These are phyloP conservation scores for Micropoecilia bifurca DNA, from an alignment of 2,797 vertebrate species.

Conservation along the genomic window DNA sequence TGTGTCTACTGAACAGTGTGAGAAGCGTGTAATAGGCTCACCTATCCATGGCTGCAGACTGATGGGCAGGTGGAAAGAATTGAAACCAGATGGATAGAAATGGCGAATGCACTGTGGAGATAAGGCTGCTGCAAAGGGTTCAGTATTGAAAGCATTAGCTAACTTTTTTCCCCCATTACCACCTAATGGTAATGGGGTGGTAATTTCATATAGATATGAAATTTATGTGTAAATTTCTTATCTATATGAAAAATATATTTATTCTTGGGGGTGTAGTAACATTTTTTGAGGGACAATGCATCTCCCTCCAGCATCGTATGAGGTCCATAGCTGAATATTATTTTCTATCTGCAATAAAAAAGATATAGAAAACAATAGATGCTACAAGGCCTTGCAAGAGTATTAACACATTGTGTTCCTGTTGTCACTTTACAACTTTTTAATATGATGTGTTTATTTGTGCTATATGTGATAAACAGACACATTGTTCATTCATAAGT, in stretches of 20 bases:
- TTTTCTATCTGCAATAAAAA: background rate
- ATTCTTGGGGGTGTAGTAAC: background rate
- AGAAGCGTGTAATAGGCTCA: constrained; percentile 73
- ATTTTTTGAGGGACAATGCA: background rate
- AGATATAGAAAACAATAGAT: background rate
- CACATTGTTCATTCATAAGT: background rate
- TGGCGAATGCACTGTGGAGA: constrained; percentile 31
- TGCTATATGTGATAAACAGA: background rate
- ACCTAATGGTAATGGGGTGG: background rate
- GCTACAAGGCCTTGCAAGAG: background rate
- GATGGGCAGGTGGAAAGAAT: constrained; percentile 76
- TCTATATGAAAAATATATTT: background rate
- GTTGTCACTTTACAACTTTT: background rate
- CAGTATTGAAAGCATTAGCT: background rate
- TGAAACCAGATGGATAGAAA: constrained; percentile 65
- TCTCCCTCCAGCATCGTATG: background rate
- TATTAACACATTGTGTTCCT: background rate
- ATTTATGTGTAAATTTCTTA: background rate
- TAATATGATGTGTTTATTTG: background rate
- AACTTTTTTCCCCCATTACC: background rate
- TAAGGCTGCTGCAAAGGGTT: constrained; percentile 28
- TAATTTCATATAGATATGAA: too few relatives aligned
- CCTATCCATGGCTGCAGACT: constrained; percentile 69
- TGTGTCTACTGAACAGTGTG: constrained; percentile 54
- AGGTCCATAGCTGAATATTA: background rate